Conservation (phyloP, 2,797 vertebrate genomes). For the Brachyrhaphis roseni region DNA sequence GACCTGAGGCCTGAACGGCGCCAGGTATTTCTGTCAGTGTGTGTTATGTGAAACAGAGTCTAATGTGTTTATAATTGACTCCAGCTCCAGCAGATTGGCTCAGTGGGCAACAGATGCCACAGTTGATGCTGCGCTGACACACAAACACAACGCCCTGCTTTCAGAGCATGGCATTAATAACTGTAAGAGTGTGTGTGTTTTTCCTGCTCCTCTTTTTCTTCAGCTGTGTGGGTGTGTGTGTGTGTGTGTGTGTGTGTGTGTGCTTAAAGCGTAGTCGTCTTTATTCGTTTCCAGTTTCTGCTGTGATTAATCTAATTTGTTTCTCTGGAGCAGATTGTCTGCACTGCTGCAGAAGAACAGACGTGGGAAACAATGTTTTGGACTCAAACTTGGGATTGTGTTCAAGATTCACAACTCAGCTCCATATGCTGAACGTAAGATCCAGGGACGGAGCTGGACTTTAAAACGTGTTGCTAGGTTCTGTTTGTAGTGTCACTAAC, state of each 20-base stretch:
- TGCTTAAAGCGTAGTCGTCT: neutral
- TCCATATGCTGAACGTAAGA: neutral
- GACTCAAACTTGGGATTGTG: slow-evolving; percentile 3
- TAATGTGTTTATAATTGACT: slow-evolving; percentile 82
- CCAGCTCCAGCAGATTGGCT: slow-evolving; percentile 66
- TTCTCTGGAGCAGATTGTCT: slow-evolving; percentile 22
- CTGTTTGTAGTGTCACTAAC: neutral
- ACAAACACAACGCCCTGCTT: slow-evolving; percentile 3
- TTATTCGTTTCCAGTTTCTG: slow-evolving; percentile 7
- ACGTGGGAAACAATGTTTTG: slow-evolving; percentile 1
- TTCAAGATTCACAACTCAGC: slow-evolving; percentile 4
- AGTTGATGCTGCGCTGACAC: slow-evolving; percentile 52
- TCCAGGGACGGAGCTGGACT: neutral
- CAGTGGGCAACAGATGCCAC: slow-evolving; percentile 73
- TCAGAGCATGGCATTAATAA: neutral
- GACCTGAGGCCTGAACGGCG: slow-evolving; percentile 31
- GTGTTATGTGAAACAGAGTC: slow-evolving; percentile 66
- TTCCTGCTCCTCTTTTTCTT: slow-evolving; percentile 4
- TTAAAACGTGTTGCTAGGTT: neutral
- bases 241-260: slow-evolving; percentile 6
- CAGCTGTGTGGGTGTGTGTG: slow-evolving; percentile 1
- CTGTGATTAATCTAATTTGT: slow-evolving; percentile 27
- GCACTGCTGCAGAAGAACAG: slow-evolving; percentile 17
- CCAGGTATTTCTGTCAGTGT: slow-evolving; percentile 67
- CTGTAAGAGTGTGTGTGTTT: neutral